phyloP scores from a whole-genome alignment of 1,140 invertebrate genomes.

The Papilio machaon region DNA sequence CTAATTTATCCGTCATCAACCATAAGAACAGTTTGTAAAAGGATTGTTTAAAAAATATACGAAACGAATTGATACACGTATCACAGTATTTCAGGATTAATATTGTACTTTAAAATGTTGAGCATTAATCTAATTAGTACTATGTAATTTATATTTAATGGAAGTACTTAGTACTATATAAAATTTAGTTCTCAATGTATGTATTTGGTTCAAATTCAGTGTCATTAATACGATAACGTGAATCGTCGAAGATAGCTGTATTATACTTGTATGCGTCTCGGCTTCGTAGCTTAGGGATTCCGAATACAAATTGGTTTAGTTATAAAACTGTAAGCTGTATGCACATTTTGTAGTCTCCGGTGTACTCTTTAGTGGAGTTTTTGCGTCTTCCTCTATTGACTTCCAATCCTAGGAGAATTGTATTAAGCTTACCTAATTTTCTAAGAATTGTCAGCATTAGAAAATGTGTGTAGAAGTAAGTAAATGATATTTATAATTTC shows the following conservation, averaged over 20 bases:
- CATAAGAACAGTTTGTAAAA: too few relatives aligned
- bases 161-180: too few relatives aligned
- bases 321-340: conserved; percentile 68
- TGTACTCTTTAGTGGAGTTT: conserved; percentile 45
- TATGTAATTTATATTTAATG: too few relatives aligned
- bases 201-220: conserved; percentile 38
- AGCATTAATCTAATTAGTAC: too few relatives aligned
- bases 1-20: too few relatives aligned
- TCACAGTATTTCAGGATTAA: too few relatives aligned
- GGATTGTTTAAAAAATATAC: too few relatives aligned
- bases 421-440: conserved; percentile 31
- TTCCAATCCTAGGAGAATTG: conserved; percentile 16
- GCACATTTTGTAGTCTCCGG: conserved; percentile 53
- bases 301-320: conserved; percentile 75
- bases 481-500: background rate
- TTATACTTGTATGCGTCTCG: conserved; percentile 44
- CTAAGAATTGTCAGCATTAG: background rate
- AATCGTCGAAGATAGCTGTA: conserved; percentile 49
- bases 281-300: conserved; percentile 59
- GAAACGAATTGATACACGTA: too few relatives aligned
- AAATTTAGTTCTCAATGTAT: background rate
- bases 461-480: background rate
- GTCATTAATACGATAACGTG: conserved; percentile 36
- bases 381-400: conserved; percentile 32
- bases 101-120: too few relatives aligned